phyloP scores from a whole-genome alignment of 2,113 vertebrate genomes.

The Carassius auratus region DNA sequence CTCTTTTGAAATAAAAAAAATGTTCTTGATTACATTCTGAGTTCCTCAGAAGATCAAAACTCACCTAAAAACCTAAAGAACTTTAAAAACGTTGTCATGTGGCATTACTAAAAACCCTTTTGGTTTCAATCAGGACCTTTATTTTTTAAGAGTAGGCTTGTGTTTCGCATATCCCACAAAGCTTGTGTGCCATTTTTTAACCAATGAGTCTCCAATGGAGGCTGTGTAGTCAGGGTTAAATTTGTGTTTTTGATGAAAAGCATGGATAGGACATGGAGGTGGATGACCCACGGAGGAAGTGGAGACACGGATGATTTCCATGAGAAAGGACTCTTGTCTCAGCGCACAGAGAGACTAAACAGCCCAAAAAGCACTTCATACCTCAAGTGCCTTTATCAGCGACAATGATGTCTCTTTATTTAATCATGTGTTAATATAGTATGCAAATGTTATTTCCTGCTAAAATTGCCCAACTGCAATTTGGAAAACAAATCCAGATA shows the following conservation, averaged over 20 bases:
- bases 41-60: background rate
- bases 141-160: background rate
- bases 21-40: background rate
- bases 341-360: constrained; percentile 2
- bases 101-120: background rate
- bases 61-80: background rate
- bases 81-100: background rate
- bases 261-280: constrained; percentile 2
- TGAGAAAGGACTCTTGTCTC: constrained; percentile 65
- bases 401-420: constrained; percentile 63
- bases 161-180: background rate
- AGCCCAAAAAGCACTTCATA: constrained; percentile 53
- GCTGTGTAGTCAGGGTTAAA: constrained; percentile 11
- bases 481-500: too few relatives aligned
- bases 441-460: constrained; percentile 61
- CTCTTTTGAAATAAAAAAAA: too few relatives aligned
- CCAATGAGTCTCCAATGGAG: background rate
- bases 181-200: background rate
- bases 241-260: constrained; percentile 41
- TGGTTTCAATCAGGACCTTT: background rate
- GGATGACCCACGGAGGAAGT: constrained; percentile 42
- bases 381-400: constrained; percentile 57
- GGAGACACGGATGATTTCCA: constrained; percentile 62
- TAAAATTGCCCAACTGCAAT: background rate
- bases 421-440: constrained; percentile 62